Base-by-base conservation (phyloP, 2,113 vertebrate species). In the Oryzias melastigma region DNA sequence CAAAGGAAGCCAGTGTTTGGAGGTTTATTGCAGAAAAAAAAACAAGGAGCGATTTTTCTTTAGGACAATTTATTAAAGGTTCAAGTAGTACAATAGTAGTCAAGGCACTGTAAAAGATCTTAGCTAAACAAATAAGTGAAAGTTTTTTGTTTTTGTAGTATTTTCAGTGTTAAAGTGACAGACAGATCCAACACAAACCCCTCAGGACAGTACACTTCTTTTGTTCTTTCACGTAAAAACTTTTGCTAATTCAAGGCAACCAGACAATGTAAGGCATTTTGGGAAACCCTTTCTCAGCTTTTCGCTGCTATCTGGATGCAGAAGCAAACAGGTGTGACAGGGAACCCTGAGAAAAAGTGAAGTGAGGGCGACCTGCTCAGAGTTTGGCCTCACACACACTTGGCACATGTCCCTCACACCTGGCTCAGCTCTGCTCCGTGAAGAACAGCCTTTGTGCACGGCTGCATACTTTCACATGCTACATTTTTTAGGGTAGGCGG, bases 391-490 rank as follows among this genome's bases (percentile, higher is more conserved):
- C 14, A 8, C 29, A 64, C 73, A 68, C 75, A 44, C 62, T 64
- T 87, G 91, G 88, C 84, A 68, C 5, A 2, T 57, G 50, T 82
- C 77, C 82, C 19, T 52, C 77, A 85, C 88, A 92, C 86, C 86
- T 91, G 90, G 73, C 51, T 76, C 52, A 24, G 51, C 49, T 48
- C 65, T 56, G 66, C 56, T 68, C 65, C 73, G 62, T 89, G 65
- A 89, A 85, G 57, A 58, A 71, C 66, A 1, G 44, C 60, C 87
- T 90, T 89, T 90, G 88, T 90, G 71, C 67, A 65, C 53, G 19
- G 45, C 77, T 16, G 63, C 63, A 53, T 43, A 78, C 54, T 63
- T 83, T 46, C 5, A 44, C 54, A 20, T 8, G 56, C 46, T 58
- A 14, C 86, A 73, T 87, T 90, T 85, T 89, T 89, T 71, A 2